Base-by-base conservation (phyloP, 2,888 invertebrate genomes). In the Caenorhabditis macrosperma region DNA sequence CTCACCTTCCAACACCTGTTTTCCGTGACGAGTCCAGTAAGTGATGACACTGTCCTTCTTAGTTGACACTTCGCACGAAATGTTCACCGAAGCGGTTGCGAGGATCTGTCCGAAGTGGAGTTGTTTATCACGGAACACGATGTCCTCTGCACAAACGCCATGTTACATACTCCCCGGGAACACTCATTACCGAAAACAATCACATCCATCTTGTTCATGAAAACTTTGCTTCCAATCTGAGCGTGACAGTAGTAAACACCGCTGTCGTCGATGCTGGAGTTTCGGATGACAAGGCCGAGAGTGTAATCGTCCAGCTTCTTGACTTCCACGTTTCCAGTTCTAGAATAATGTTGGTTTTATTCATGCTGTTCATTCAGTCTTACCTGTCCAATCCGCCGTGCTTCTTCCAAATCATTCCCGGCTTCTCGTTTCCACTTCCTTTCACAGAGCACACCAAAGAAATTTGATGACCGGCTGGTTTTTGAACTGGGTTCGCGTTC, bases 171-270 rank as follows among this genome's bases (percentile, higher is more conserved):
- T 22, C 17, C 28, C 20, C 20, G 9, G 17, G 22, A 1, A 46
- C 22, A 57, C 6, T 15, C 44, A 38, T 24, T 48, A 83, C 85
- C 83, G 57, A 83, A 82, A 77, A 83, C 69, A 59, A 82, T 61
- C 20, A 85, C 78, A 74, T 85, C 85, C 52, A 85, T 80, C 17
- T 79, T 77, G 24, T 75, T 75, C 60, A 80, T 67, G 33, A 76
- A 63, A 9, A 63, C 48, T 55, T 75, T 75, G 20, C 57, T 67
- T 28, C 72, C 75, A 20, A 78, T 46, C 35, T 82, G 81, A 35
- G 80, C 85, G n/a, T 80, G 72, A 61, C 85, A 85, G n/a, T 55
- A 61, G 71, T 85, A 85, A 72, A 85, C 82, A 54, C 85, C 85
- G 44, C 83, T 84, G 68, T 85, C 81, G 7, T 79, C 76, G 0